A percentile compares a stretch with the other conserved stretches of the same genome.
Evolutionary conservation across 2,888 invertebrate genomes (phyloP).

Genomic region (Chrysolina haemoptera): DNA sequence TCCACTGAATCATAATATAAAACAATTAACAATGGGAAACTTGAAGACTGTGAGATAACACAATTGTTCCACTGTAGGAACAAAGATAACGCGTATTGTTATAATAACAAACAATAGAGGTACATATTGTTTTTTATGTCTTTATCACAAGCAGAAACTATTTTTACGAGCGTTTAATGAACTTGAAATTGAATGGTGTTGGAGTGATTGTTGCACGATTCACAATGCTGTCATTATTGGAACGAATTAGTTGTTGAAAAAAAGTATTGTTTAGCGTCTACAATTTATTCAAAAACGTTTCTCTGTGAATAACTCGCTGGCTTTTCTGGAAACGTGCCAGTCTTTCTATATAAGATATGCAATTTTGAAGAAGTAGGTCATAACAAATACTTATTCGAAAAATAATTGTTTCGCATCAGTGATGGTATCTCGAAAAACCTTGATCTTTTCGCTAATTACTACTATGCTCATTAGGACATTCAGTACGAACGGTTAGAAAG

Average conservation of each 20-base stretch:
- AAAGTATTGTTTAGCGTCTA: neutral
- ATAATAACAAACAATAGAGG: constrained; percentile 18
- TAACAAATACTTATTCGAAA: too few relatives aligned
- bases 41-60: constrained; percentile 8
- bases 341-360: too few relatives aligned
- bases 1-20: constrained; percentile 3
- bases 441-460: too few relatives aligned
- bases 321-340: too few relatives aligned
- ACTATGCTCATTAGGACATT: neutral
- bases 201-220: neutral
- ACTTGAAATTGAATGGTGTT: constrained; percentile 3
- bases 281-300: too few relatives aligned
- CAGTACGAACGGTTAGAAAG: neutral
- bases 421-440: too few relatives aligned
- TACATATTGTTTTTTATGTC: constrained; percentile 10
- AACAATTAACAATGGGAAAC: constrained; percentile 13
- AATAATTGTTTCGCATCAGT: too few relatives aligned
- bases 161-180: constrained; percentile 20
- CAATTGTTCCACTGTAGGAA: constrained; percentile 11
- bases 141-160: neutral
- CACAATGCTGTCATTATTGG: constrained; percentile 7
- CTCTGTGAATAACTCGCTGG: too few relatives aligned
- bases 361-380: too few relatives aligned
- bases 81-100: constrained; percentile 8
- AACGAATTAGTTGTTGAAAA: neutral